Base-by-base conservation (phyloP, 2,797 vertebrate genomes). In the Perodicticus potto region DNA sequence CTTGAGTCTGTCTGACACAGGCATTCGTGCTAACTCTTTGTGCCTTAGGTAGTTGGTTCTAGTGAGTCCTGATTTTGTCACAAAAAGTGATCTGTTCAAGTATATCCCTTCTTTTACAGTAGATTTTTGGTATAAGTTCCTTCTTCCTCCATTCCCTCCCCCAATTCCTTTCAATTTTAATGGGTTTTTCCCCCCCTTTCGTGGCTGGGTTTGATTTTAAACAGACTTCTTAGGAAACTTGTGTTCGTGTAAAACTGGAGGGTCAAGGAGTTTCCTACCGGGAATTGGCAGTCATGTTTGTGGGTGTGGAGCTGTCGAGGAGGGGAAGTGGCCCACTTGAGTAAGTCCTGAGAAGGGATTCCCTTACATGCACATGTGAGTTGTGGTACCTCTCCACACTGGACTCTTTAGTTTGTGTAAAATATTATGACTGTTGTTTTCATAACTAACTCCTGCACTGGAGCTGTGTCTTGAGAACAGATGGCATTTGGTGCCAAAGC, bases 221-320 rank as follows among this genome's bases (percentile, higher is more conserved):
- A 83, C 86, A 91, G 87, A 91, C 80, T 89, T 96, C 80, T 97
- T 84, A 86, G 77, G 91, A 95, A 97, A 97, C 80, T 13, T 37
- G 29, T 95, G 65, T 93, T 88, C 27, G 2, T 40, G 19, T 74
- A 95, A 94, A 93, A 96, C 25, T 55, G 45, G 61, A 95, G 59
- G 29, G 86, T 77, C 74, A 40, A 22, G 45, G 29, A 65, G 67
- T 59, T 88, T 94, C n/a, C 55, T 95, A 49, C 93, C 34, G 89
- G 73, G 29, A 96, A 84, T 20, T 61, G 8, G 25, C n/a, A 73
- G 69, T 95, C 76, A 14, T 3, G 59, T 59, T 17, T 49, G 63
- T 43, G 49, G 43, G 27, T 9, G 12, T 25, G 22, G 59, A 67
- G 37, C 27, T 72, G 70, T 73, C 37, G 10, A 80, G 6, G 32